Conservation (phyloP, 1,140 invertebrate species). For the Heliconius congener region DNA sequence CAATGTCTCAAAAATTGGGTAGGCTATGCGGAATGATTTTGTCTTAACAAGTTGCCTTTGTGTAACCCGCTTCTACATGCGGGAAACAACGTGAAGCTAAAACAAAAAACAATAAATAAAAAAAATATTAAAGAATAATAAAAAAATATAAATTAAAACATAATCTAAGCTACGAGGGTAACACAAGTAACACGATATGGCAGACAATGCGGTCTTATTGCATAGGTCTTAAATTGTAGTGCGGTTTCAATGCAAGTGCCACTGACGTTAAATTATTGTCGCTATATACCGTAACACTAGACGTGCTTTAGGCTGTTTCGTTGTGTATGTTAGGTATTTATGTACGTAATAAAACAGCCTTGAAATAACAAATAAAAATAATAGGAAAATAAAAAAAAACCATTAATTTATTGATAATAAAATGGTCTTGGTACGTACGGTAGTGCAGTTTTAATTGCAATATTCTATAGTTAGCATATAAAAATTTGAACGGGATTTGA, state of each 20-base stretch:
- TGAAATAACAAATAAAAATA: background rate
- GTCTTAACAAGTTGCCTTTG: no score
- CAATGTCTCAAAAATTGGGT: no score
- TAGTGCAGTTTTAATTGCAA: no score
- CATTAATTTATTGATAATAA: no score
- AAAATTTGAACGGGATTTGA: no score
- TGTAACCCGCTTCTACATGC: no score
- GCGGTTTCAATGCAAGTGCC: conserved; percentile 77
- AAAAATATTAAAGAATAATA: background rate
- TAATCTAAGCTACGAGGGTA: background rate
- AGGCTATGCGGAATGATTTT: no score
- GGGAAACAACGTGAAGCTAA: no score
- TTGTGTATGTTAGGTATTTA: conserved; percentile 45
- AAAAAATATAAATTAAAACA: background rate
- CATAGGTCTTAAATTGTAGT: conserved; percentile 77
- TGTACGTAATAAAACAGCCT: background rate
- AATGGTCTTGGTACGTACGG: no score
- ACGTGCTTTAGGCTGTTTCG: conserved; percentile 61
- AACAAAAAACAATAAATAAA: background rate
- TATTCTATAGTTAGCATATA: no score
- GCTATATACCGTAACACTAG: conserved; percentile 64
- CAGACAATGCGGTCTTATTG: conserved; percentile 76
- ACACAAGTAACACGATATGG: conserved; percentile 69
- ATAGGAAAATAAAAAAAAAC: background rate
- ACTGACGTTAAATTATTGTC: conserved; percentile 77